Conservation (phyloP, 2,888 invertebrate genomes). For the Phalangium opilio region DNA sequence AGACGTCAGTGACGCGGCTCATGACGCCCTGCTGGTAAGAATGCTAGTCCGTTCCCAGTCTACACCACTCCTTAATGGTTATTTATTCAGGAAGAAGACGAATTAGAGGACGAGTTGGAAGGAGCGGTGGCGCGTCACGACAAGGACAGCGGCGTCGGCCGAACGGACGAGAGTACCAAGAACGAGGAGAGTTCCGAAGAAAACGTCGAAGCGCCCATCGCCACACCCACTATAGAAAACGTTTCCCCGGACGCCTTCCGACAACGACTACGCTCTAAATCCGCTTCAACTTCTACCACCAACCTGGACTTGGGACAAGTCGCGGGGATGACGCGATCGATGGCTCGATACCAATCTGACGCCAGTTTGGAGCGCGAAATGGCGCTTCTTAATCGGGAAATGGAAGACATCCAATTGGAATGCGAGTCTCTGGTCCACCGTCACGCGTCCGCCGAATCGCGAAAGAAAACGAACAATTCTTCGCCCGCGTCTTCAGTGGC, state of each 20-base stretch:
- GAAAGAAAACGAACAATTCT: not conserved
- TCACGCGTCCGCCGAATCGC: not conserved
- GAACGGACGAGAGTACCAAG: constrained; percentile 6
- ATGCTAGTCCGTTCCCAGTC: constrained; percentile 24
- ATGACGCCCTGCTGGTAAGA: constrained; percentile 1
- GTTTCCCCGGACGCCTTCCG: too few species aligned
- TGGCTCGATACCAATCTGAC: constrained; percentile 2
- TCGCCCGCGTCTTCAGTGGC: not conserved
- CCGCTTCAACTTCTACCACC: too few species aligned
- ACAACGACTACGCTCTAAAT: too few species aligned
- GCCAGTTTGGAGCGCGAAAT: constrained; percentile 36
- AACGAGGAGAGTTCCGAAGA: constrained; percentile 6
- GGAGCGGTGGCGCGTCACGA: not conserved
- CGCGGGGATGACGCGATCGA: too few species aligned
- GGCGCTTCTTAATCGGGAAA: constrained; percentile 39
- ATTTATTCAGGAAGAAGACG: constrained; percentile 22
- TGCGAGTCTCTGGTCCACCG: constrained; percentile 27
- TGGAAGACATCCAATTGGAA: constrained; percentile 42
- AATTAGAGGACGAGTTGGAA: not conserved
- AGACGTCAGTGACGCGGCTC: too few species aligned
- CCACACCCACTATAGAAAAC: too few species aligned
- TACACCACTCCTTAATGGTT: constrained; percentile 24
- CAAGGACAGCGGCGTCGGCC: constrained; percentile 6
- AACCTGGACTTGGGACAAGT: not conserved
- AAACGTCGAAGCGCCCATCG: not conserved